A percentile compares a stretch with the other conserved stretches of the same genome.
These are phyloP conservation scores for Lethrus apterus DNA, from an alignment of 1,140 invertebrate genomes.

Conservation along the genomic window DNA sequence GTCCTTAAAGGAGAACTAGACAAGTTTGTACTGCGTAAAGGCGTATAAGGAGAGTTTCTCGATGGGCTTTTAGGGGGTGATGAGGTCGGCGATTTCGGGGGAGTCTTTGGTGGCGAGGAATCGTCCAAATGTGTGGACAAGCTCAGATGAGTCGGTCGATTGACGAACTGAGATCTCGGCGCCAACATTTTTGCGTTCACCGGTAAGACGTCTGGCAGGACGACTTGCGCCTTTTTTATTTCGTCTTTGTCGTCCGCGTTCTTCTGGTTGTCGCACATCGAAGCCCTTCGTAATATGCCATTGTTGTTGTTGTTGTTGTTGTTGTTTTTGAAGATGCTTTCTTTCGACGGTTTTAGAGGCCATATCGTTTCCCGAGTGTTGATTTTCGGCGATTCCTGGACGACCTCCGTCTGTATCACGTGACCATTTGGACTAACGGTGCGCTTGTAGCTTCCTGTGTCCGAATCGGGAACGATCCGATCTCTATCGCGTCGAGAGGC, in stretches of 20 bases:
- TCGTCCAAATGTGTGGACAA: slow-evolving; percentile 19
- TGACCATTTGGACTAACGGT: slow-evolving; percentile 64
- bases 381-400: slow-evolving; percentile 23
- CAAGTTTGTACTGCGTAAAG: slow-evolving; percentile 29
- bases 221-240: slow-evolving; percentile 25
- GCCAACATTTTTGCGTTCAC: slow-evolving; percentile 43
- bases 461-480: slow-evolving; percentile 50
- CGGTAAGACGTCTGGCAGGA: slow-evolving; percentile 46
- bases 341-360: slow-evolving; percentile 29
- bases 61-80: slow-evolving; percentile 32
- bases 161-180: slow-evolving; percentile 30
- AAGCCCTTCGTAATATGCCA: slow-evolving; percentile 36
- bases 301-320: slow-evolving; percentile 38
- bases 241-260: slow-evolving; percentile 29
- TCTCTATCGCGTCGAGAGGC: slow-evolving; percentile 60
- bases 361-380: slow-evolving; percentile 42
- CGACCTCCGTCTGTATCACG: slow-evolving; percentile 27
- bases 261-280: slow-evolving; percentile 28
- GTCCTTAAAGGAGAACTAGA: slow-evolving; percentile 22
- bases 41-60: slow-evolving; percentile 29
- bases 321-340: slow-evolving; percentile 25
- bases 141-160: slow-evolving; percentile 28
- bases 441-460: slow-evolving; percentile 69
- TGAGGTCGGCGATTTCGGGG: slow-evolving; percentile 24
- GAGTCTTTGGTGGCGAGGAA: slow-evolving; percentile 17